Evolutionary conservation across 2,797 vertebrate genomes (phyloP), one percentile per base, ranked within the genome.

Genomic region (Aldrovandia affinis): DNA sequence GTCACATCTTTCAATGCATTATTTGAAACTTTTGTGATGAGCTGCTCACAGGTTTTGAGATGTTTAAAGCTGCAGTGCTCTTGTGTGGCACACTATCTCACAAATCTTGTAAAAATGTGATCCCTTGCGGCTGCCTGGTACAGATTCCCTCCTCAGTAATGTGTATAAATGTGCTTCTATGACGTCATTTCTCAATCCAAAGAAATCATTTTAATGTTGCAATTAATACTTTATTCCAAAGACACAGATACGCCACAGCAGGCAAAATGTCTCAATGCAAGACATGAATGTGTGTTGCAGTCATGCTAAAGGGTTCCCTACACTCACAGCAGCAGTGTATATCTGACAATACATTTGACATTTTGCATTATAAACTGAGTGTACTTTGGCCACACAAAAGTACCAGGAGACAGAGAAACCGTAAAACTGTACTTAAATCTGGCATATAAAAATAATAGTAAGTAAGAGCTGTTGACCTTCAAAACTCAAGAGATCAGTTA

Each of bases 201-300:
- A 81, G 65, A 81, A n/a, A 77, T 10, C 54, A 52, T 68, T 68
- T 57, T 81, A 81, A n/a, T n/a, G 54, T 85, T 75, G 28, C 61
- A 68, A 81, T 77, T 52, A 80, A 55, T 70, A 70, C 47, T 4
- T 44, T 39, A 61, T 59, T 83, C 65, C 59, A 28, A 77, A 47
- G 70, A 84, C 6, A 8, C 65, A 50, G 50, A 44, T 55, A 42
- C 59, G 28, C 65, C 15, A 39, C 36, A 73, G 50, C 6, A 25
- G 59, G 68, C 28, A 59, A 83, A 57, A 63, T 57, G 47, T 30
- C n/a, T 36, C 42, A 14, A 54, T 81, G 18, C 33, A 42, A 75
- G 9, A 75, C 44, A 75, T 50, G 65, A 70, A 77, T 57, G 42
- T 18, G 39, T 61, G 18, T 82, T 55, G 9, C 30, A 12, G 10